Percentiles rank a stretch among this genome's conserved stretches.
Conservation (phyloP, 2,888 invertebrate genomes). For the Dimorphilus gyrociliatus region DNA sequence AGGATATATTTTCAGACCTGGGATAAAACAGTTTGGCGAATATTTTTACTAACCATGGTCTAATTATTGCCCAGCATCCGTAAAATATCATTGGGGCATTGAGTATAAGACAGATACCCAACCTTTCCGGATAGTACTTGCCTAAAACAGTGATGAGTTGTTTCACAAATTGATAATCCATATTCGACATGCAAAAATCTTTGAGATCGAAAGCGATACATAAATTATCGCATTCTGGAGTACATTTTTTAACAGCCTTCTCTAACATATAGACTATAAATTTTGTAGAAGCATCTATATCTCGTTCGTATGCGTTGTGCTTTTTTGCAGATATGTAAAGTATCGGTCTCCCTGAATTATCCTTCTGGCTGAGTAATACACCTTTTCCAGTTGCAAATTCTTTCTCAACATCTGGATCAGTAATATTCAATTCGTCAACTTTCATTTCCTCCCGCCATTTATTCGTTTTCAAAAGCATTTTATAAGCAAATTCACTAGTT, state of each 20-base stretch:
- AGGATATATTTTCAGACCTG: background rate
- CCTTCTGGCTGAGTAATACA: conserved; percentile 50
- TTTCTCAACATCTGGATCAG: conserved; percentile 43
- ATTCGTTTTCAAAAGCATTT: conserved; percentile 14
- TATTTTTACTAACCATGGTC: conserved; percentile 48
- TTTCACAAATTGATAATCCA: conserved; percentile 64
- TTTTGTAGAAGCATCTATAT: conserved; percentile 58
- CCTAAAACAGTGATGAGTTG: conserved; percentile 60
- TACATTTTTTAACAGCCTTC: conserved; percentile 12
- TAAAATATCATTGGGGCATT: conserved; percentile 58
- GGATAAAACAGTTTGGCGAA: background rate
- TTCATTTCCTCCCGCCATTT: conserved; percentile 61
- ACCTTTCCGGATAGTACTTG: conserved; percentile 58
- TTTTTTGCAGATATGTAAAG: conserved; percentile 62
- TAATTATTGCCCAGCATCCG: conserved; percentile 60
- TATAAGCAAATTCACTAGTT: conserved; percentile 49
- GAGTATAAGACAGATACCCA: conserved; percentile 57
- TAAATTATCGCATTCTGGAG: conserved; percentile 45
- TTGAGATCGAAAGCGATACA: conserved; percentile 63
- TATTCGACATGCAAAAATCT: conserved; percentile 51
- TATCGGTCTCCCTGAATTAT: conserved; percentile 47
- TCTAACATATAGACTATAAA: conserved; percentile 61
- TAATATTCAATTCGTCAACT: conserved; percentile 45
- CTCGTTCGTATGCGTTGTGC: conserved; percentile 51
- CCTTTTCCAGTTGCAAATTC: conserved; percentile 49